Conservation (phyloP, 2,888 invertebrate species). For the Amphipoea lucens region DNA sequence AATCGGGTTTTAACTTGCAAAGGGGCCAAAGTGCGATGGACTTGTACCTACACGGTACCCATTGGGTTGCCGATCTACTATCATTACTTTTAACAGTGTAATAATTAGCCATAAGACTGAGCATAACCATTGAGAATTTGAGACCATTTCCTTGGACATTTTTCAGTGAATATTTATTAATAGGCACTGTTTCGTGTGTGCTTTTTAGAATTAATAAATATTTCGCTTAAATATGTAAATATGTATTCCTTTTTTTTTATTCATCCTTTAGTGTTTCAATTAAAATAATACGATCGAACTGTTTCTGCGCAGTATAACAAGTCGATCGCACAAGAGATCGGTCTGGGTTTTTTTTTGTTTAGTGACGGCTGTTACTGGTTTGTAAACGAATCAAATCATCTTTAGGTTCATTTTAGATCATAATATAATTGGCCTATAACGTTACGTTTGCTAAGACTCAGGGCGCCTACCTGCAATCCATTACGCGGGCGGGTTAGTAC, state of each 20-base stretch:
- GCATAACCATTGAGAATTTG: slow-evolving; percentile 42
- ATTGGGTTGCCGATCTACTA: slow-evolving; percentile 28
- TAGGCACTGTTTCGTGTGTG: background rate
- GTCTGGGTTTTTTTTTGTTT: no score
- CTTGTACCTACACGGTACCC: slow-evolving; percentile 30
- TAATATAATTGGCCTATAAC: background rate
- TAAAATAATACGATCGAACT: background rate
- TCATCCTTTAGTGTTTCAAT: background rate
- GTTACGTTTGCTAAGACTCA: background rate
- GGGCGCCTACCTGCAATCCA: background rate
- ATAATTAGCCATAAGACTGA: slow-evolving; percentile 20
- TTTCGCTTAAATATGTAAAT: no score
- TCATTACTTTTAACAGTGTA: slow-evolving; percentile 33
- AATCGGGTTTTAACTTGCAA: slow-evolving; percentile 33
- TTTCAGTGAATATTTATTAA: background rate
- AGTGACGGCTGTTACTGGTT: background rate
- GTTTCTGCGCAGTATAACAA: background rate
- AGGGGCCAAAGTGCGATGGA: slow-evolving; percentile 47
- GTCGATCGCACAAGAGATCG: background rate
- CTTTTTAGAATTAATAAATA: background rate
- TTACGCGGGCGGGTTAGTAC: background rate
- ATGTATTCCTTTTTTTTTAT: background rate
- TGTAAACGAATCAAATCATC: background rate
- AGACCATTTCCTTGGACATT: background rate
- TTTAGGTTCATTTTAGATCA: background rate